Evolutionary conservation across 30 jellyfish, hydroid and myxozoan species (phyloP), one percentile per base, ranked within the genome.

Genomic region (Turritopsis dohrnii): DNA sequence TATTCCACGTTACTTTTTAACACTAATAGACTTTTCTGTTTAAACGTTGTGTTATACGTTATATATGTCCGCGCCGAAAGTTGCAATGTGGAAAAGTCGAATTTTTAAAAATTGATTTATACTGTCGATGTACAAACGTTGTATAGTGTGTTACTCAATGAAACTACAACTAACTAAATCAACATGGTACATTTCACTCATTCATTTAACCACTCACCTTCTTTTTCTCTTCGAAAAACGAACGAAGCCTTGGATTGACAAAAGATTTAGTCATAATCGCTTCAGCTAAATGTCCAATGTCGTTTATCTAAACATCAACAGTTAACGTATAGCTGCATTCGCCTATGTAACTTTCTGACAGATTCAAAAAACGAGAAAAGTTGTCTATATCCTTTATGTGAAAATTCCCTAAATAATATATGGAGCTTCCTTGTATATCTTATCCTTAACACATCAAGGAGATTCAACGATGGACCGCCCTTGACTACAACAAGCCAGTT

Each of bases 211-310:
- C n/a, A n/a, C 89, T 22, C 22, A 79, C 94, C 80, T 69, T 29
- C 74, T 66, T 54, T 53, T 80, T 79, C 16, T 75, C 96, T 4
- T 82, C 82, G 22, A 81, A 82, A 31, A 13, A 60, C 20, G 29
- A 20, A 25, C 18, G 8, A 21, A 29, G 52, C 17, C 88, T 76
- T 25, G 90, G 79, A 52, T 73, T 74, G 7, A 88, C 77, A 69
- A 88, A 83, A 54, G 91, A 7, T 71, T 88, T 88, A 4, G 96
- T 88, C 96, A 88, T 88, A 27, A 76, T 76, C 3, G 88, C 88
- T 21, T 82, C 96, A 18, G 96, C 88, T 17, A 88, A 74, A 65
- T 88, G 87, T 17, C 96, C 96, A 31, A 88, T 82, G 54, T 88
- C 96, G 9, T 89, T 89, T 18, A 83, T 89, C 96, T 89, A 71